Evolutionary conservation across 2,888 invertebrate genomes (phyloP), one percentile per base, ranked within the genome.

Genomic region (Drosophila buzzatii): DNA sequence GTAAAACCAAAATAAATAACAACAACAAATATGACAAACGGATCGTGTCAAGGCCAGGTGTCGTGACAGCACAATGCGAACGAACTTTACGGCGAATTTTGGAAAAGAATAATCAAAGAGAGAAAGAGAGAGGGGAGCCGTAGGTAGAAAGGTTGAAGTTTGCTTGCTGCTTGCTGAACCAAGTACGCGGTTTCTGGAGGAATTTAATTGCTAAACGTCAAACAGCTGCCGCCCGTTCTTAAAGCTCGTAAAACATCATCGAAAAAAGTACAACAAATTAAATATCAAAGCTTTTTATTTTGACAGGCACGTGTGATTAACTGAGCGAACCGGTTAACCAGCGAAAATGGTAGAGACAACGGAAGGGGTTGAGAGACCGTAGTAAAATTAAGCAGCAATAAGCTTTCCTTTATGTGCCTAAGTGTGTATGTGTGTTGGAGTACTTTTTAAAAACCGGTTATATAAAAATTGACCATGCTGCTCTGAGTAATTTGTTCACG

Each of bases 381-480:
- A 31, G 23, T 47, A 18, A 35, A 27, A 45, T 39, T 39, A n/a
- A 47, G 31, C 14, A 59, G 44, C 45, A 55, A 27, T 16, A 67
- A 53, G 52, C 52, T 37, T 9, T 9, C 39, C n/a, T 14, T 10
- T 18, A 23, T 23, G 16, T 39, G 39, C 3, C 1, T 20, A 33
- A 33, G 3, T 47, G n/a, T 27, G 45, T 27, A n/a, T 57, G n/a
- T n/a, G 42, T 27, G 51, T 60, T 31, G 3, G 23, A 7, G 33
- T 44, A 18, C 47, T 33, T 53, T 53, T 44, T 14, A 10, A 52
- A 78, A 85, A 88, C 85, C 65, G 83, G 84, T 88, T 84, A 82
- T 73, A 88, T 84, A 88, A 88, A 86, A 69, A 47, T 71, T 79
- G 74, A 58, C 77, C 73, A 47, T 58, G 47, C 45, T 63, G 60